phyloP scores from a whole-genome alignment of 1,140 invertebrate genomes.

The Neuroterus valhalla region DNA sequence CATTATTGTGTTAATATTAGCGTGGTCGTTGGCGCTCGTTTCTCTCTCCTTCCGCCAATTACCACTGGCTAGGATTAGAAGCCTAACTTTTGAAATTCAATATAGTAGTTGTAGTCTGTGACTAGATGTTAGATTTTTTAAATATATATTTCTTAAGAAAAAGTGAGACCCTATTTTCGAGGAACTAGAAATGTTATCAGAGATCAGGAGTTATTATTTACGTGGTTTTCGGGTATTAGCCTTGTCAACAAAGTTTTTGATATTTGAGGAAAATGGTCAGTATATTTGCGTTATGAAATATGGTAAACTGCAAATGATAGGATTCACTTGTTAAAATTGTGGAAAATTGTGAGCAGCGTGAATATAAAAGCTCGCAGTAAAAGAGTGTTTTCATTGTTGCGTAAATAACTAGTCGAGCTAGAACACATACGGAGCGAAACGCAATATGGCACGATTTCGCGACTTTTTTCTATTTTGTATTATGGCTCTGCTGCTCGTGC shows the following conservation, averaged over 20 bases:
- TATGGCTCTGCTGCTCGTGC: background rate
- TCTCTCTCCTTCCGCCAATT: no score
- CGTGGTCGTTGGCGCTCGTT: no score
- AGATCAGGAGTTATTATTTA: no score
- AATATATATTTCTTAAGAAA: no score
- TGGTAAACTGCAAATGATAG: background rate
- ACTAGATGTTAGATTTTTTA: no score
- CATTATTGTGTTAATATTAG: no score
- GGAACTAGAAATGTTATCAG: no score
- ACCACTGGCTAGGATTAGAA: no score
- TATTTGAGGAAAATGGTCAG: background rate
- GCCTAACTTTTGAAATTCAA: no score
- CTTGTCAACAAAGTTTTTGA: background rate
- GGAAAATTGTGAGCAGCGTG: no score
- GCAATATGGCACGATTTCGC: background rate
- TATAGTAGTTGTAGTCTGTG: no score
- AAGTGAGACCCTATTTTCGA: no score
- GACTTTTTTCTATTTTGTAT: background rate
- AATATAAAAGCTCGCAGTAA: background rate
- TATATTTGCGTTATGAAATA: background rate
- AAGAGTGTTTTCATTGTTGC: slow-evolving; percentile 10
- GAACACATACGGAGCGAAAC: background rate
- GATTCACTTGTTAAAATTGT: background rate
- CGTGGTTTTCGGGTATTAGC: background rate
- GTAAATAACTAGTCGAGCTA: slow-evolving; percentile 18